Evolutionary conservation across 2,113 vertebrate species (phyloP).

Genomic region (Chloroceryle aenea): DNA sequence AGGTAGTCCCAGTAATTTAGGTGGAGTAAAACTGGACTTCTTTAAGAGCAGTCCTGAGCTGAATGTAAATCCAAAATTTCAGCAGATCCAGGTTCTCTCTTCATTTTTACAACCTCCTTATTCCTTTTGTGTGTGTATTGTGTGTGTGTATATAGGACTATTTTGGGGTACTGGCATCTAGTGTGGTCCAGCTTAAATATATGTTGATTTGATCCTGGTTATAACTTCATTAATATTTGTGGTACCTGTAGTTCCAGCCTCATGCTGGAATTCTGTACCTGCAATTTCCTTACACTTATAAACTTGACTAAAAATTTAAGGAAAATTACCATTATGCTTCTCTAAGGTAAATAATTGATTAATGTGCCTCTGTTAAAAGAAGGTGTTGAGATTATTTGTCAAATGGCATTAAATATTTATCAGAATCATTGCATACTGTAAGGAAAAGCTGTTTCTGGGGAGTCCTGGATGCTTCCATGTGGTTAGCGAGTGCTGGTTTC

Average conservation of each 20-base stretch:
- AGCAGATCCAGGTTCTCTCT: neutral
- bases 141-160: neutral
- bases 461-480: neutral
- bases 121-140: fast-evolving
- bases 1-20: neutral
- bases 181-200: neutral
- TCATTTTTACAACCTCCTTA: neutral
- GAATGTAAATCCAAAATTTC: neutral
- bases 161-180: neutral
- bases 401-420: neutral
- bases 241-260: neutral
- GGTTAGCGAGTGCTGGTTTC: neutral
- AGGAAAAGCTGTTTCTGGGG: neutral
- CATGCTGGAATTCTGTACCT: neutral
- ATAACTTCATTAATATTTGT: neutral
- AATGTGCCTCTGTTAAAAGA: neutral
- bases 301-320: neutral
- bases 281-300: neutral
- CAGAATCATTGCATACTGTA: neutral
- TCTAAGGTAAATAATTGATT: neutral
- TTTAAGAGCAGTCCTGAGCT: neutral
- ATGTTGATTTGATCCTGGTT: neutral
- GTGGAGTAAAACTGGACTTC: neutral
- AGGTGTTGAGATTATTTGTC: neutral
- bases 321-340: neutral